These are phyloP conservation scores for Fissipunctia ypsillon DNA, from an alignment of 2,888 invertebrate genomes.

Conservation along the genomic window DNA sequence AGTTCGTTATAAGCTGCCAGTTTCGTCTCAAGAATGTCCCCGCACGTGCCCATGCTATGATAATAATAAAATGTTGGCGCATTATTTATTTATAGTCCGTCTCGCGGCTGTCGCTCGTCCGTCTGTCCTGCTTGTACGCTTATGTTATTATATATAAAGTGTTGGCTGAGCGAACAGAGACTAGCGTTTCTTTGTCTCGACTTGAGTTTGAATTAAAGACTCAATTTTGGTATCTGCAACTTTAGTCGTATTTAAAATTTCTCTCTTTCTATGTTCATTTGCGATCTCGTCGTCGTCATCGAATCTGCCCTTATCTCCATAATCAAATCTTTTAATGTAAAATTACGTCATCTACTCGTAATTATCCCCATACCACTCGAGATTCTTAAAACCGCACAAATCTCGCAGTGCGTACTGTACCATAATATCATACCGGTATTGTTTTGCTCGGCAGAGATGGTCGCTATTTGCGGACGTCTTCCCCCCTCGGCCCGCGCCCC, in stretches of 20 bases:
- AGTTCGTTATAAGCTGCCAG: slow-evolving; percentile 81
- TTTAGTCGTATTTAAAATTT: background rate
- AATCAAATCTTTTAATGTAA: slow-evolving; percentile 20
- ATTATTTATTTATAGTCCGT: slow-evolving; percentile 90
- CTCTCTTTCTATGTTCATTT: no score
- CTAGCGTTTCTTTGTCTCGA: slow-evolving; percentile 65
- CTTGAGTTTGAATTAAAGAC: slow-evolving; percentile 14
- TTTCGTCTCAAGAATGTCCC: slow-evolving; percentile 84
- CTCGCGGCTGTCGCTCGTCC: slow-evolving; percentile 90
- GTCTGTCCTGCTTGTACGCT: slow-evolving; percentile 82
- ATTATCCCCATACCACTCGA: slow-evolving; percentile 63
- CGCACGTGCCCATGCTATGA: slow-evolving; percentile 89
- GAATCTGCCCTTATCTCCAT: background rate
- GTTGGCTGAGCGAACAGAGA: slow-evolving; percentile 66
- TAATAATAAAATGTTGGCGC: slow-evolving; percentile 91
- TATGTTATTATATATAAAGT: slow-evolving; percentile 80
- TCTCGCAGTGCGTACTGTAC: slow-evolving; percentile 77
- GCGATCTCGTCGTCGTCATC: background rate
- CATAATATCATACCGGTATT: slow-evolving; percentile 89
- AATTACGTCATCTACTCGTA: slow-evolving; percentile 59
- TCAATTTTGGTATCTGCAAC: slow-evolving; percentile 14
- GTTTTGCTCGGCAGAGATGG: slow-evolving; percentile 88
- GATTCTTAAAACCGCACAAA: slow-evolving; percentile 70
- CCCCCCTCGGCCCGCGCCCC: slow-evolving; percentile 68
- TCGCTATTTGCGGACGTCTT: slow-evolving; percentile 88